Conservation (phyloP, 2,113 vertebrate species). For the Campylomormyrus tamandua region DNA sequence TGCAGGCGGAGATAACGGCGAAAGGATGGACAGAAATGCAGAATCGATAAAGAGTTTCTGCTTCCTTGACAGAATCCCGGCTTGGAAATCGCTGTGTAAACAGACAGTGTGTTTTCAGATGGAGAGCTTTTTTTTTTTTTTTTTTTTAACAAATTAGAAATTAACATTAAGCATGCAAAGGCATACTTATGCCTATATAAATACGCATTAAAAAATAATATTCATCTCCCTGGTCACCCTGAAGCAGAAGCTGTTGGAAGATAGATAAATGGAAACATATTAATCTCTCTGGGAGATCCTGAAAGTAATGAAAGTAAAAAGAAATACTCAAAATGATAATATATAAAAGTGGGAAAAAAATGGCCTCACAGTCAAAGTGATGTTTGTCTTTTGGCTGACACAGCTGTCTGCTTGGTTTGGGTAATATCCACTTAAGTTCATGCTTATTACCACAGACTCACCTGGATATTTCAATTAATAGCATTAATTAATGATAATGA, state of each 20-base stretch:
- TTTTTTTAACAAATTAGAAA: background rate
- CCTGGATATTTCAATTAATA: background rate
- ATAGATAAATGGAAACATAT: background rate
- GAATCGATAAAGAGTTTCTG: background rate
- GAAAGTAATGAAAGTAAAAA: background rate
- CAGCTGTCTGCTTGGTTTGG: background rate
- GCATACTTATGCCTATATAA: background rate
- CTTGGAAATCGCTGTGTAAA: background rate
- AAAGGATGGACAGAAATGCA: background rate
- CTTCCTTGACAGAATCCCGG: background rate
- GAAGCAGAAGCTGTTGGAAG: background rate
- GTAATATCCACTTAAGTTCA: background rate
- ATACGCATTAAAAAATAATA: constrained; percentile 6
- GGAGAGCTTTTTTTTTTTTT: background rate
- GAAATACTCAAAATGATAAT: background rate
- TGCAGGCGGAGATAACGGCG: background rate
- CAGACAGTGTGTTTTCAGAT: background rate
- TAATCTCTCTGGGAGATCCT: background rate
- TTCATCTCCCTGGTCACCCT: background rate
- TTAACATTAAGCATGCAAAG: background rate
- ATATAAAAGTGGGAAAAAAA: background rate
- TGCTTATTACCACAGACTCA: background rate
- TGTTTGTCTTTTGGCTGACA: background rate
- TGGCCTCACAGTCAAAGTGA: background rate
- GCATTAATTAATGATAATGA: background rate